These are phyloP conservation scores for Drosophila austrosaltans DNA, from an alignment of 2,888 invertebrate genomes.

Conservation along the genomic window DNA sequence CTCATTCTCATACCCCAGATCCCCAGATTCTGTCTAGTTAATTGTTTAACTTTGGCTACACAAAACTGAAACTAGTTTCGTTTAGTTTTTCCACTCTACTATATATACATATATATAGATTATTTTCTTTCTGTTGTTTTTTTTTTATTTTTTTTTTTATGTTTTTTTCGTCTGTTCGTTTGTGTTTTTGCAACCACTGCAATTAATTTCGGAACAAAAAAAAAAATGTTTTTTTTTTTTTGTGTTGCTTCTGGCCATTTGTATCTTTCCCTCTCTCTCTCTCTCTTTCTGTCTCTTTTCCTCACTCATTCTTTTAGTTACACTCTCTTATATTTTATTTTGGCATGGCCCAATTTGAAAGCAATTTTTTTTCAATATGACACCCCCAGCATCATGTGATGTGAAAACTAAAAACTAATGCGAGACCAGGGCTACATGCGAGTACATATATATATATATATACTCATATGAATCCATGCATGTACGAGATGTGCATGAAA, in stretches of 20 bases:
- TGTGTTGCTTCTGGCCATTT: conserved; percentile 64
- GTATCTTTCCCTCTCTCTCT: conserved; percentile 42
- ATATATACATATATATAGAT: conserved; percentile 14
- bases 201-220: conserved; percentile 71
- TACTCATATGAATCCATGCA: not conserved
- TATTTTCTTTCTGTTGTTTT: conserved; percentile 4
- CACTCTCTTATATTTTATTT: conserved; percentile 30
- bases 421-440: conserved; percentile 24
- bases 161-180: conserved; percentile 11
- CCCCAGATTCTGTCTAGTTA: conserved; percentile 34
- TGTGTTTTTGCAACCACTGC: conserved; percentile 52
- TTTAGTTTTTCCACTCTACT: conserved; percentile 16
- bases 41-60: conserved; percentile 51
- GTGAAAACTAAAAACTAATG: conserved; percentile 74
- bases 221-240: conserved; percentile 8
- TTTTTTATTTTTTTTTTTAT: conserved; percentile 9
- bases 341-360: conserved; percentile 70
- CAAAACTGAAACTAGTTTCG: conserved; percentile 39
- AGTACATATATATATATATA: not conserved
- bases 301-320: conserved; percentile 13
- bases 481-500: not conserved
- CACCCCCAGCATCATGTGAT: conserved; percentile 72
- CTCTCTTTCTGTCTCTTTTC: not conserved
- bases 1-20: not conserved
- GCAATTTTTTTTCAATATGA: conserved; percentile 75